phyloP scores from a whole-genome alignment of 2,113 vertebrate species.

The Scytalopus superciliaris region DNA sequence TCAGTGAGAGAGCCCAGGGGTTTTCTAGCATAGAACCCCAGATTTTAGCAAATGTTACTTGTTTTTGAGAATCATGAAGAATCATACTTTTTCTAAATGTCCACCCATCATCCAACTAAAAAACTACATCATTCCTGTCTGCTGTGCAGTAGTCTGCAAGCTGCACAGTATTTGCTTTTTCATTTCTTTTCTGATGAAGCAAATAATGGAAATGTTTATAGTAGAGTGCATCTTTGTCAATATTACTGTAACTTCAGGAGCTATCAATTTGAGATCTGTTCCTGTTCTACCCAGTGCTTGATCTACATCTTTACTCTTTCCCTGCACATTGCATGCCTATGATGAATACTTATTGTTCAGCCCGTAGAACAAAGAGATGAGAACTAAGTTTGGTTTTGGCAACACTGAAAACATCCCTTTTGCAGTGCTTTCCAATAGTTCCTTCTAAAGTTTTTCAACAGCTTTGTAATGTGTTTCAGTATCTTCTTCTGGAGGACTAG shows the following conservation, averaged over 20 bases:
- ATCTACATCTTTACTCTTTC: background rate
- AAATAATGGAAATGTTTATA: background rate
- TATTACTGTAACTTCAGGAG: background rate
- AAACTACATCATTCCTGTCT: background rate
- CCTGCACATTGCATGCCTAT: background rate
- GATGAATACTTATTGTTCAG: background rate
- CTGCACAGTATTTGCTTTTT: background rate
- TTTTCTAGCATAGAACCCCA: background rate
- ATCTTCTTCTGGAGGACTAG: background rate
- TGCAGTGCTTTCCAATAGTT: background rate
- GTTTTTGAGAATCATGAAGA: background rate
- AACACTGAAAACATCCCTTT: background rate
- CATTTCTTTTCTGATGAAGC: background rate
- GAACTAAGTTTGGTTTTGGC: background rate
- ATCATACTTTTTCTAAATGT: background rate
- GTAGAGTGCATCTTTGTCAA: background rate
- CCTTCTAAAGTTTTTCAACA: background rate
- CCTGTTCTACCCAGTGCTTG: background rate
- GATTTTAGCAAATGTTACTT: background rate
- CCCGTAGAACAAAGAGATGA: background rate
- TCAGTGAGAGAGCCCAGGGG: rapidly evolving
- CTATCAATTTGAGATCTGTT: background rate
- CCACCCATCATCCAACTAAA: background rate
- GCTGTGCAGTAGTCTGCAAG: background rate
- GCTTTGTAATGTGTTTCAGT: background rate